A percentile compares a stretch with the other conserved stretches of the same genome.
These are phyloP conservation scores for Diarsia brunnea DNA, from an alignment of 2,888 invertebrate genomes.

Conservation along the genomic window DNA sequence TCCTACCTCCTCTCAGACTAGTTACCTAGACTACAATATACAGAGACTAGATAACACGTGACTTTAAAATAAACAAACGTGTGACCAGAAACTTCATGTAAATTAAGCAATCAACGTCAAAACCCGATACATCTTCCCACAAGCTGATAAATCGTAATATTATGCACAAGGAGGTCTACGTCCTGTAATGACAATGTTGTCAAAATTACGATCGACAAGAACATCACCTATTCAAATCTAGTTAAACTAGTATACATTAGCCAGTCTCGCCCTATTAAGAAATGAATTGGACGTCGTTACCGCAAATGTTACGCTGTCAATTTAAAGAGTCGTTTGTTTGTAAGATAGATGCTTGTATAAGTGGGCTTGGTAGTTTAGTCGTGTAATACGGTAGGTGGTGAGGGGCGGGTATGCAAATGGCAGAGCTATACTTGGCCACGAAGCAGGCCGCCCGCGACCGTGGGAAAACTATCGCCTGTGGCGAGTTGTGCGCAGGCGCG, in stretches of 20 bases:
- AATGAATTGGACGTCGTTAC: slow-evolving; percentile 77
- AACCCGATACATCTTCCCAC: slow-evolving; percentile 40
- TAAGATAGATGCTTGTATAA: slow-evolving; percentile 41
- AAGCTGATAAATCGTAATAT: slow-evolving; percentile 51
- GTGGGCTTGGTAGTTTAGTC: slow-evolving; percentile 71
- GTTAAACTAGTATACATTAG: slow-evolving; percentile 75
- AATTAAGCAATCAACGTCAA: slow-evolving; percentile 55
- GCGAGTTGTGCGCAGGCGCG: slow-evolving; percentile 83
- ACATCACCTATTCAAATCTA: slow-evolving; percentile 74
- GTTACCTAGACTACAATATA: slow-evolving; percentile 5
- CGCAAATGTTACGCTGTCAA: slow-evolving; percentile 69
- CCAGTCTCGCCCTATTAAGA: slow-evolving; percentile 77
- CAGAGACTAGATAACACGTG: slow-evolving; percentile 15
- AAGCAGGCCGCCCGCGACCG: slow-evolving; percentile 86
- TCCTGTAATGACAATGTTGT: slow-evolving; percentile 70
- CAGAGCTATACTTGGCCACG: slow-evolving; percentile 88
- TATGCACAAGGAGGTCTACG: slow-evolving; percentile 63
- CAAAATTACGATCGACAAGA: slow-evolving; percentile 71
- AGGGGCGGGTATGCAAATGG: slow-evolving; percentile 89
- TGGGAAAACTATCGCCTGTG: slow-evolving; percentile 91
- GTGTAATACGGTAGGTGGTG: slow-evolving; percentile 87
- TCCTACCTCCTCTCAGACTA: too few species aligned
- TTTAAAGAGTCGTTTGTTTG: slow-evolving; percentile 67
- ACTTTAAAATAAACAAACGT: slow-evolving; percentile 23
- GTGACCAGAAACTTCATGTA: slow-evolving; percentile 37